phyloP scores from a whole-genome alignment of 2,797 vertebrate species.

The Phrynocephalus vlangalii region DNA sequence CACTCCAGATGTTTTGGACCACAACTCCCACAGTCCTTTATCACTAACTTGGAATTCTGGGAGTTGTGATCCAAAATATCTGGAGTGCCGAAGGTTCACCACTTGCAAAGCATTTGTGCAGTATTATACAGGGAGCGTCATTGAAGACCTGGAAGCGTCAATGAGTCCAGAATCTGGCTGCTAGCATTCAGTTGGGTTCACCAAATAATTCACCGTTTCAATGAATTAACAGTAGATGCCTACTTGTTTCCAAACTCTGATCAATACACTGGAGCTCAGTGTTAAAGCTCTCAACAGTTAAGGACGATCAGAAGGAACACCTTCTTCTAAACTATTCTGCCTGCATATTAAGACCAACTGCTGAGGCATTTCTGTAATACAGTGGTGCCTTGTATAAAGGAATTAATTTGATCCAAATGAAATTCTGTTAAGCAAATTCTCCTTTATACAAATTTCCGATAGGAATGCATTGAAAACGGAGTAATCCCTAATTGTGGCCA shows the following conservation, averaged over 20 bases:
- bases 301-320: not conserved
- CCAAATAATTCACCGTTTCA: conserved; percentile 10
- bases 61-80: no score
- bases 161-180: not conserved
- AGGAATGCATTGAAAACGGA: no score
- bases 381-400: no score
- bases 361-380: not conserved
- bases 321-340: not conserved
- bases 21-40: no score
- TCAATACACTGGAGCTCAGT: no score
- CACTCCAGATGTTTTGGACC: no score
- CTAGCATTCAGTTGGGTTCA: not conserved
- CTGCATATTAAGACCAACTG: not conserved
- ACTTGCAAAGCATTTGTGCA: not conserved
- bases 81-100: no score
- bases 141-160: not conserved
- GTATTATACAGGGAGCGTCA: not conserved
- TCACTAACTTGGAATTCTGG: no score
- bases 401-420: no score
- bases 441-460: no score
- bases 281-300: not conserved
- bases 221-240: not conserved
- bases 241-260: not conserved
- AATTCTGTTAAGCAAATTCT: no score
- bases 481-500: no score